Percentiles rank a stretch among this genome's conserved stretches.
Evolutionary conservation across 2,797 vertebrate genomes (phyloP).

Genomic region (Atherinosoma microstoma): DNA sequence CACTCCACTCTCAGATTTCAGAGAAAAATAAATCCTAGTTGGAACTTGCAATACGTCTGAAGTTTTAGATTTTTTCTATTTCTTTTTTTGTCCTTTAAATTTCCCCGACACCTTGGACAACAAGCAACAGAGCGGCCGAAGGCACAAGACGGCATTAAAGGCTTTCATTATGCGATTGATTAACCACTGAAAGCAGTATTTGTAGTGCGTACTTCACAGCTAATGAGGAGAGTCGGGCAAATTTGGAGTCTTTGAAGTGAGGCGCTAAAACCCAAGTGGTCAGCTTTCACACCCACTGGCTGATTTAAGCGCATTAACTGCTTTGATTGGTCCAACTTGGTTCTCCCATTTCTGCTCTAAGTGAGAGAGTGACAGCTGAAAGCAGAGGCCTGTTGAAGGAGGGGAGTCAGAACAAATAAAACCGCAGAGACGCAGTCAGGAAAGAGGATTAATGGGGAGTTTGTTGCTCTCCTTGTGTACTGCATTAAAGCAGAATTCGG

Average conservation of each 20-base stretch:
- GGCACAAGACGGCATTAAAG: constrained; percentile 45
- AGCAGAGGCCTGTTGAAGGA: constrained; percentile 50
- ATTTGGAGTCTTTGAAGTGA: constrained; percentile 72
- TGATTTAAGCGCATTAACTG: constrained; percentile 75
- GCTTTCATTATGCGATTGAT: constrained; percentile 72
- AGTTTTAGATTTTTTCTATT: not conserved
- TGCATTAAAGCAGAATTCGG: constrained; percentile 29
- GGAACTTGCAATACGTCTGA: not conserved
- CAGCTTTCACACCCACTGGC: constrained; percentile 65
- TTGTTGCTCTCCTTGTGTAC: constrained; percentile 44
- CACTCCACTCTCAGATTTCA: constrained; percentile 5
- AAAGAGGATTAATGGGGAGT: constrained; percentile 39
- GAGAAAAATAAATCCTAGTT: constrained; percentile 3
- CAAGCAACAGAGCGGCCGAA: constrained; percentile 16
- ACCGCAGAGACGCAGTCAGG: constrained; percentile 34
- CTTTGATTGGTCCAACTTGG: constrained; percentile 66
- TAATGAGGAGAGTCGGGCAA: constrained; percentile 70
- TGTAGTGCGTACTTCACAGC: constrained; percentile 59
- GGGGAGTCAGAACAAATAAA: constrained; percentile 45
- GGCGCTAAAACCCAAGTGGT: constrained; percentile 67
- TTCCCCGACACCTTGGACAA: constrained; percentile 22
- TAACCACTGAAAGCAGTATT: constrained; percentile 65
- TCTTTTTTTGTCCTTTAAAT: not conserved
- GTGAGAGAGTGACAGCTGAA: constrained; percentile 60
- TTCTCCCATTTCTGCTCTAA: constrained; percentile 47